These are phyloP conservation scores for Rhopalosiphum maidis DNA, from an alignment of 1,140 invertebrate species.

Conservation along the genomic window DNA sequence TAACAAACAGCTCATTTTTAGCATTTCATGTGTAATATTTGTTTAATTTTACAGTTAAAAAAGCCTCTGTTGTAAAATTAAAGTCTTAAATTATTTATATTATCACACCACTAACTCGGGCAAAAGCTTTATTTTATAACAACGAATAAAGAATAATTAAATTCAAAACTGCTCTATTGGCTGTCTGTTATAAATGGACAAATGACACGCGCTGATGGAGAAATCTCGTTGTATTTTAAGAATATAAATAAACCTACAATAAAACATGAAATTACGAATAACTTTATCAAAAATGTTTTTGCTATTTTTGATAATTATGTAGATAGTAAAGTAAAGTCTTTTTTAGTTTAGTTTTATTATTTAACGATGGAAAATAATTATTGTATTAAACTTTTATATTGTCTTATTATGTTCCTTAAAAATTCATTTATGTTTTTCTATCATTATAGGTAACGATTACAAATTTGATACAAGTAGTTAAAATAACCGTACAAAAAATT, in stretches of 20 bases:
- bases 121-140: not conserved
- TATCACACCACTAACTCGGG: not conserved
- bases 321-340: not conserved
- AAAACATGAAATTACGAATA: not conserved
- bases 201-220: not conserved
- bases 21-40: not conserved
- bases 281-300: not conserved
- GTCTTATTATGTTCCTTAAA: not conserved
- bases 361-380: not conserved
- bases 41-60: not conserved
- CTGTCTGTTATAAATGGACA: not conserved
- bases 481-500: not conserved
- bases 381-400: not conserved
- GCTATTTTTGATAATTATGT: not conserved
- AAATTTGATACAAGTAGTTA: not conserved
- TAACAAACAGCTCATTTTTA: not conserved
- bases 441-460: not conserved
- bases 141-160: not conserved
- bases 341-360: not conserved
- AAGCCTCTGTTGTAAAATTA: not conserved
- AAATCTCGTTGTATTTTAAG: not conserved
- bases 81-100: not conserved
- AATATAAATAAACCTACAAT: not conserved
- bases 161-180: not conserved
- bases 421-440: not conserved